Evolutionary conservation across 1,140 invertebrate species (phyloP).

Genomic region (Argopecten irradians): DNA sequence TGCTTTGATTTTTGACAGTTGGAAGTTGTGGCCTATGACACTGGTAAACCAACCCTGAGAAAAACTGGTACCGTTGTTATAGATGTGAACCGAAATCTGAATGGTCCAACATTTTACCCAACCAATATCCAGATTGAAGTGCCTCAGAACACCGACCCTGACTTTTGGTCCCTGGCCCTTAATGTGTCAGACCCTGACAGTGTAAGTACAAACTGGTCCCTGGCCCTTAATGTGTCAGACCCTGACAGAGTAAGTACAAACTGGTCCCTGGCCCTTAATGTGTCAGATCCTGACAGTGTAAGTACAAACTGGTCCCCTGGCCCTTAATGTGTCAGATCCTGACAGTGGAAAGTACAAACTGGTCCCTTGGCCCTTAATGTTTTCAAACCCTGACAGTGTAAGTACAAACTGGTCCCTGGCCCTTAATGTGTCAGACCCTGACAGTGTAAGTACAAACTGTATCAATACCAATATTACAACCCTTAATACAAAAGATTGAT

Average conservation of each 20-base stretch:
- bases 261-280: neutral
- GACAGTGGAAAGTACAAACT: too few relatives aligned
- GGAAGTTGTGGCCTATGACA: conserved; percentile 64
- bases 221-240: conserved; percentile 62
- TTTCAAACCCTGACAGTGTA: conserved; percentile 59
- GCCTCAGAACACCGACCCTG: conserved; percentile 54
- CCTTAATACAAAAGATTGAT: too few relatives aligned
- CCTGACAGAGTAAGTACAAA: conserved; percentile 66
- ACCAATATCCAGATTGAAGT: conserved; percentile 41
- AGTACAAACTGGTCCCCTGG: conserved; percentile 44
- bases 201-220: conserved; percentile 56
- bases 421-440: neutral
- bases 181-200: conserved; percentile 68
- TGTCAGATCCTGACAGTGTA: conserved; percentile 62
- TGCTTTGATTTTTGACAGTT: conserved; percentile 55
- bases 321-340: neutral
- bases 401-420: conserved; percentile 38
- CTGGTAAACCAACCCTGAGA: conserved; percentile 49
- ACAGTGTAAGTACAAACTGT: neutral
- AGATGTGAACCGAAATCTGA: conserved; percentile 59
- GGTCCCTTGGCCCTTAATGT: neutral
- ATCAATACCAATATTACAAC: too few relatives aligned
- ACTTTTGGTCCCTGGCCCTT: conserved; percentile 60
- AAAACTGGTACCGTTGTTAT: conserved; percentile 53
- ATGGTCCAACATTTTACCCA: conserved; percentile 55